phyloP scores from a whole-genome alignment of 2,113 vertebrate species.

The Phalacrocorax pelagicus region DNA sequence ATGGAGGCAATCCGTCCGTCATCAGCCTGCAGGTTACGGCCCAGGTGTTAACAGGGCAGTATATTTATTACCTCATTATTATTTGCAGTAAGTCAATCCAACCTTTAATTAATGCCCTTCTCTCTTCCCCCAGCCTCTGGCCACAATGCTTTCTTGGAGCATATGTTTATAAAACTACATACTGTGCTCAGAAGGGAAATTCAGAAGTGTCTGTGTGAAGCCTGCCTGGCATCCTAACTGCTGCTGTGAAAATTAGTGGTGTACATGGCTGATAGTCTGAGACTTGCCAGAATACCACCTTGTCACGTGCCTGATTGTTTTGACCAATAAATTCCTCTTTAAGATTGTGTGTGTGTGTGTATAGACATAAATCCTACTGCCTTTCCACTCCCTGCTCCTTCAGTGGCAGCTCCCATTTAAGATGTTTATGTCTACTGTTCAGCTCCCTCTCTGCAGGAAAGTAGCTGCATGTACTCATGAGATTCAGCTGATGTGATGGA shows the following conservation, averaged over 20 bases:
- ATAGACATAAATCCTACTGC: neutral
- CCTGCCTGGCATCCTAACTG: neutral
- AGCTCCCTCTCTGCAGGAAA: neutral
- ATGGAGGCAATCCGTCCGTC: neutral
- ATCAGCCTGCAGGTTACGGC: slow-evolving; percentile 3
- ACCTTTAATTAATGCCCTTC: slow-evolving; percentile 18
- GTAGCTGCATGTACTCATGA: neutral
- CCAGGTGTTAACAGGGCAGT: slow-evolving; percentile 51
- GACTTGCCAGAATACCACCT: neutral
- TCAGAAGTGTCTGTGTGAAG: slow-evolving; percentile 1
- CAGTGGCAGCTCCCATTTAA: neutral
- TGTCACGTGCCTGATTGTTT: neutral
- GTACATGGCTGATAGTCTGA: neutral
- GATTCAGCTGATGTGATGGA: neutral
- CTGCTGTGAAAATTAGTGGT: neutral
- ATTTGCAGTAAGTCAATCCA: slow-evolving; percentile 32
- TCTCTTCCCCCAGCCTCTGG: neutral
- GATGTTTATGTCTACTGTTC: neutral
- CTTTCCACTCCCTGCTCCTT: neutral
- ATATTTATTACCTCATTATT: slow-evolving; percentile 56
- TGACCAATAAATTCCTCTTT: neutral
- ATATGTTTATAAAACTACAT: slow-evolving; percentile 17
- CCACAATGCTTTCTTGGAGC: slow-evolving; percentile 6
- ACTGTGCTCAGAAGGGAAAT: slow-evolving; percentile 20
- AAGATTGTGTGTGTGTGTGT: neutral